Conservation (phyloP, 2,113 vertebrate genomes). For the Catagonus wagneri region DNA sequence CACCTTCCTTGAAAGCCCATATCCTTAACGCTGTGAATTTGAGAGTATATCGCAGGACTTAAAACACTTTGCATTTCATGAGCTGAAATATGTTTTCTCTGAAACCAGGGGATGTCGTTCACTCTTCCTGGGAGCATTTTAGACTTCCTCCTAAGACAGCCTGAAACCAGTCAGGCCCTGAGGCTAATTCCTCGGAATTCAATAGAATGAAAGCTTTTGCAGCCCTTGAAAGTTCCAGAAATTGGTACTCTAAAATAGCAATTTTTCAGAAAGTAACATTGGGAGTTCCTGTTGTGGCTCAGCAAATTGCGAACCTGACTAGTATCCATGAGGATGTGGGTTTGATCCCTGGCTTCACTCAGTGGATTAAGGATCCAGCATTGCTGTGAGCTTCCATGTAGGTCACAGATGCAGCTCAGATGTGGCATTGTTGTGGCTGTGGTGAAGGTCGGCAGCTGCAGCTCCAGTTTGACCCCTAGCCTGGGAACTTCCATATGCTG, state of each 20-base stretch:
- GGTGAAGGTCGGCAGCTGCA: too few relatives aligned
- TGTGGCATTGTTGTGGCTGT: too few relatives aligned
- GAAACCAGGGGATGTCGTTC: not conserved
- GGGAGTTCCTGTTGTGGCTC: not conserved
- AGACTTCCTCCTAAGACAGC: conserved; percentile 11
- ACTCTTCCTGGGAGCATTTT: not conserved
- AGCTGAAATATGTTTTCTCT: conserved; percentile 6
- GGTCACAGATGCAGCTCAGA: too few relatives aligned
- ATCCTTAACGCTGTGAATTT: not conserved
- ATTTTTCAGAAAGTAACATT: conserved; percentile 71
- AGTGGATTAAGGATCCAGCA: too few relatives aligned
- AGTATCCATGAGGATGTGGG: too few relatives aligned
- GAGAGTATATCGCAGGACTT: not conserved
- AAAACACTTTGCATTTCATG: conserved; percentile 12
- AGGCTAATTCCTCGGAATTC: conserved; percentile 45
- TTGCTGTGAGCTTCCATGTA: too few relatives aligned
- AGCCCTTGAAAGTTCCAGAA: conserved; percentile 65
- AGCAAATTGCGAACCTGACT: too few relatives aligned
- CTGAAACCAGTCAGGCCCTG: conserved; percentile 47
- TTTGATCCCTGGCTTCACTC: too few relatives aligned
- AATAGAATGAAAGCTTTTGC: conserved; percentile 29
- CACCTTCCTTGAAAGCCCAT: not conserved
- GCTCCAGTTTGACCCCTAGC: too few relatives aligned
- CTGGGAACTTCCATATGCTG: too few relatives aligned
- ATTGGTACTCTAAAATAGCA: conserved; percentile 58